Conservation (phyloP, 2,113 vertebrate species). For the Castor canadensis region DNA sequence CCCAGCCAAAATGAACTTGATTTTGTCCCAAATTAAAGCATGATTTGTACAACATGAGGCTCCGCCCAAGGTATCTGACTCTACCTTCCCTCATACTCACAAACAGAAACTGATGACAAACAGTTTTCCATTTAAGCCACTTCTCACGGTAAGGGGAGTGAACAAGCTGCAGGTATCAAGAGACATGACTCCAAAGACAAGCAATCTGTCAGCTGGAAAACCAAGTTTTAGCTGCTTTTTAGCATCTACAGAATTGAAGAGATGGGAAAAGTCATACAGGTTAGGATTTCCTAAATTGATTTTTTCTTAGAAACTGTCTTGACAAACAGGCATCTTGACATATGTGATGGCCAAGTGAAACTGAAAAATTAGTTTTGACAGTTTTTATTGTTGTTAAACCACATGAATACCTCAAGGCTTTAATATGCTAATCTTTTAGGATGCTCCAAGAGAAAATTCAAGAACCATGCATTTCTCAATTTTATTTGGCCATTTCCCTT, state of each 20-base stretch:
- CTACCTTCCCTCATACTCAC: background rate
- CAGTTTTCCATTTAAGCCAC: background rate
- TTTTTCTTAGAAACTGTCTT: background rate
- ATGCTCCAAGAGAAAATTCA: background rate
- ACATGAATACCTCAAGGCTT: background rate
- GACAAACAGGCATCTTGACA: background rate
- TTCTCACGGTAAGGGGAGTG: background rate
- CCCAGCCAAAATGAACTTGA: background rate
- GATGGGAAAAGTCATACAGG: background rate
- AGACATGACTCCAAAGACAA: background rate
- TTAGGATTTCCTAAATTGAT: background rate
- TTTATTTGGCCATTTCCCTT: slow-evolving; percentile 9
- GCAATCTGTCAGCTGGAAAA: background rate
- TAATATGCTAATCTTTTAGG: background rate
- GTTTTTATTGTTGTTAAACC: background rate
- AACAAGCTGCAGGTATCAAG: background rate
- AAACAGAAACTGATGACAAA: background rate
- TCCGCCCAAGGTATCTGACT: background rate
- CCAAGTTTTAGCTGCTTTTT: background rate
- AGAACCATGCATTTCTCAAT: background rate
- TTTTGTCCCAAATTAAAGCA: background rate
- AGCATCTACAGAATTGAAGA: background rate
- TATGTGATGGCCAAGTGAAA: background rate
- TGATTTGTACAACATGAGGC: background rate
- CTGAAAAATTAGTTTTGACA: background rate